phyloP scores from a whole-genome alignment of 2,888 invertebrate species.

The Theretra japonica region DNA sequence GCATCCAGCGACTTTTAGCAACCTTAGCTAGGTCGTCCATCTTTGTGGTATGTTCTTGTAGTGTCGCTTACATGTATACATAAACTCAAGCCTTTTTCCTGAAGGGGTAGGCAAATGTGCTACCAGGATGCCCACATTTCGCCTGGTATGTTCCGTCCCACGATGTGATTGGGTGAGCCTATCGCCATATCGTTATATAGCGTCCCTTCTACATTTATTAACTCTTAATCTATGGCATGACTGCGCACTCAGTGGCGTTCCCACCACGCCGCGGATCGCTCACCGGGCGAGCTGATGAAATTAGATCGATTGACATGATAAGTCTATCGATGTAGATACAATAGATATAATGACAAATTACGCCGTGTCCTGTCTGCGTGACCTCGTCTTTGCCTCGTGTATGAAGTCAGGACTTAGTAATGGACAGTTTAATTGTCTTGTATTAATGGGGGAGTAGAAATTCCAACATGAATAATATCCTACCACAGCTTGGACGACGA shows the following conservation, averaged over 20 bases:
- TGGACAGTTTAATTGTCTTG: neutral
- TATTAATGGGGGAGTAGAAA: too few relatives aligned
- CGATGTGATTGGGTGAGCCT: too few relatives aligned
- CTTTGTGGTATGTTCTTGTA: neutral
- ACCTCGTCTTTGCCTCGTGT: slow-evolving; percentile 11
- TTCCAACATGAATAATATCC: too few relatives aligned
- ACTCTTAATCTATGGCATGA: slow-evolving; percentile 58
- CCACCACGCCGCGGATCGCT: slow-evolving; percentile 79
- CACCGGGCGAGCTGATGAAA: slow-evolving; percentile 79
- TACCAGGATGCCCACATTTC: too few relatives aligned
- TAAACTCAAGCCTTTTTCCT: too few relatives aligned
- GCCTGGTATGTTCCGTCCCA: too few relatives aligned
- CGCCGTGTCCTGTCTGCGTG: slow-evolving; percentile 67
- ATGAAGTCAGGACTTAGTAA: neutral
- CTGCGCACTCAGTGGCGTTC: slow-evolving; percentile 80
- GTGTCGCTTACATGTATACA: too few relatives aligned
- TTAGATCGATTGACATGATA: slow-evolving; percentile 84
- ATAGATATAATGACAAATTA: slow-evolving; percentile 81
- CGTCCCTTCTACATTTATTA: slow-evolving; percentile 18
- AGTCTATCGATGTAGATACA: slow-evolving; percentile 77
- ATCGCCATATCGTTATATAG: too few relatives aligned
- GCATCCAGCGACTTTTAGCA: too few relatives aligned
- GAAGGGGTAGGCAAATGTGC: too few relatives aligned
- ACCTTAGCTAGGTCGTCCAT: too few relatives aligned
- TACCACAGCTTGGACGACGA: too few relatives aligned